These are phyloP conservation scores for Globodera ellingtonae DNA, from an alignment of 1,140 invertebrate species.

Conservation along the genomic window DNA sequence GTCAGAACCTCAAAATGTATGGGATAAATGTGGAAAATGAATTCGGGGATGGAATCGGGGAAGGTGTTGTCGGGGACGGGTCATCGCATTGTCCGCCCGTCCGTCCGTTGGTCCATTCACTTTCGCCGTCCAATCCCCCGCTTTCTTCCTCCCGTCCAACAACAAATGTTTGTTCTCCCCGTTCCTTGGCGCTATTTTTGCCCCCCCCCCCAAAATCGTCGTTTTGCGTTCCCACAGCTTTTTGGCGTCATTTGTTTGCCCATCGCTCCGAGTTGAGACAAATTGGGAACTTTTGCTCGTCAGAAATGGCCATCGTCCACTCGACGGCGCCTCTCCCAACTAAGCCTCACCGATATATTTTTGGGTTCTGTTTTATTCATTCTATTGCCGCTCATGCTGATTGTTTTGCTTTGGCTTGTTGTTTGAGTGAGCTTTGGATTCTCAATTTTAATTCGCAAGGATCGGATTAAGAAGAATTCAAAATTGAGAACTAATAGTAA, in stretches of 20 bases:
- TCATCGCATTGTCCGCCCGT: background rate
- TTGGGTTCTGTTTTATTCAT: too few species aligned
- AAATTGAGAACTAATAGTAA: too few species aligned
- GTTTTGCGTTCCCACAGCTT: conserved; percentile 1
- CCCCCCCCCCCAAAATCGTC: background rate
- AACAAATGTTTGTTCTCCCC: background rate
- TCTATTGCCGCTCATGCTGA: too few species aligned
- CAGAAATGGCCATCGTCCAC: background rate
- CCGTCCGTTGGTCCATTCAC: background rate
- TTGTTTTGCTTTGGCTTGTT: too few species aligned
- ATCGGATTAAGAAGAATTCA: too few species aligned
- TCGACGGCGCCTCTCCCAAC: conserved; percentile 1
- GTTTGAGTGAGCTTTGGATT: too few species aligned
- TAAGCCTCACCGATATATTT: background rate
- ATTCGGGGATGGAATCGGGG: too few species aligned
- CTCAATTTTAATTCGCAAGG: too few species aligned
- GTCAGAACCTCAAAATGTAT: too few species aligned
- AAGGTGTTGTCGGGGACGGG: too few species aligned
- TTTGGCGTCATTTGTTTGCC: conserved; percentile 18
- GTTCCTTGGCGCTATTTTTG: conserved; percentile 4
- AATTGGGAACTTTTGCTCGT: background rate
- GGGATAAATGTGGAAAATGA: too few species aligned
- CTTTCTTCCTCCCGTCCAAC: background rate
- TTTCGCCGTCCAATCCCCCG: background rate
- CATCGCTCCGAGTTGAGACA: conserved; percentile 6